These are phyloP conservation scores for Luperina testacea DNA, from an alignment of 2,888 invertebrate genomes.

Conservation along the genomic window DNA sequence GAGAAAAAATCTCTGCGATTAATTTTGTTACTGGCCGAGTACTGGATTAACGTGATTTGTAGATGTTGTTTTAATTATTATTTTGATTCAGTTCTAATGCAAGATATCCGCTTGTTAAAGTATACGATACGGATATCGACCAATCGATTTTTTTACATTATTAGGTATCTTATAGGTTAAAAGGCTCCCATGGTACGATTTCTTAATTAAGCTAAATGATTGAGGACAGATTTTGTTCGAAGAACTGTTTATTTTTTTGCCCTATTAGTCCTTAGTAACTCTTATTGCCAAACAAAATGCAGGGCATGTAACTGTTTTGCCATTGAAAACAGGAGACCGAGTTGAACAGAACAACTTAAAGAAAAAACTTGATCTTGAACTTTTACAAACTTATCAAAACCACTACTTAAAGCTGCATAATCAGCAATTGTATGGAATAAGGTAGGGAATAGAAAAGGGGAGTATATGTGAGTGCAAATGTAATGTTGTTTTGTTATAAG, in stretches of 20 bases:
- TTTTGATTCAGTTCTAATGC: slow-evolving; percentile 37
- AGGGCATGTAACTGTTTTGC: slow-evolving; percentile 82
- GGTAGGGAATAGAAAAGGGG: slow-evolving; percentile 25
- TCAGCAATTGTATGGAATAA: slow-evolving; percentile 36
- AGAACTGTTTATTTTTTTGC: neutral
- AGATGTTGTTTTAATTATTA: slow-evolving; percentile 55
- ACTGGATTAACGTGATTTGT: slow-evolving; percentile 61
- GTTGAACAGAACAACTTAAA: slow-evolving; percentile 70
- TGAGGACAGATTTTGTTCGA: neutral
- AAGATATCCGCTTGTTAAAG: slow-evolving; percentile 3
- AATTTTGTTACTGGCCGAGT: slow-evolving; percentile 66
- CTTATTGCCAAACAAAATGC: slow-evolving; percentile 62
- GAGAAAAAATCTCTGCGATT: slow-evolving; percentile 79
- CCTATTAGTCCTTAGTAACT: neutral
- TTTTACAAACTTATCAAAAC: slow-evolving; percentile 59
- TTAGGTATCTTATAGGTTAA: neutral
- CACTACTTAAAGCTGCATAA: slow-evolving; percentile 13
- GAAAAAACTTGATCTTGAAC: slow-evolving; percentile 77
- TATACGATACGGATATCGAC: neutral
- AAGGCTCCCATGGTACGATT: neutral
- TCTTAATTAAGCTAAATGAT: neutral
- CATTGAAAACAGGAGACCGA: slow-evolving; percentile 76
- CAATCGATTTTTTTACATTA: neutral
- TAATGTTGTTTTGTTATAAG: slow-evolving; percentile 69
- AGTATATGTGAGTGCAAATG: slow-evolving; percentile 41